A percentile compares a stretch with the other conserved stretches of the same genome.
Conservation (phyloP, 2,797 vertebrate genomes). For the Falco rusticolus region DNA sequence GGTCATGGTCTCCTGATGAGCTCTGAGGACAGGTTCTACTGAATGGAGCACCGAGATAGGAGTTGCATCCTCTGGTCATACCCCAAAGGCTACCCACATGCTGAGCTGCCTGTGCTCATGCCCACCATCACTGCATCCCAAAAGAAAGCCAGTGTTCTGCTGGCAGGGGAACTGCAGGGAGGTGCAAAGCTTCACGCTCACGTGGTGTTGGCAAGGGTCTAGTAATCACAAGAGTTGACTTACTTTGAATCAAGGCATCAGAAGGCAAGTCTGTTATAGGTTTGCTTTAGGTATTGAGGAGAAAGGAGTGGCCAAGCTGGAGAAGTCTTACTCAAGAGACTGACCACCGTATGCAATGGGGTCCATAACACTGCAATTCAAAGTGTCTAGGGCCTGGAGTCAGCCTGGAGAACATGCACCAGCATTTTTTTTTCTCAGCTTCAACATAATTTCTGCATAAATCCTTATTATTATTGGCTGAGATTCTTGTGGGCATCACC, state of each 20-base stretch:
- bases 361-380: rapidly evolving
- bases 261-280: not conserved
- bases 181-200: rapidly evolving
- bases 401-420: not conserved
- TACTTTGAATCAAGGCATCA: not conserved
- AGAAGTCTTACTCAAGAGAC: not conserved
- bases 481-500: not conserved
- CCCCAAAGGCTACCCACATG: not conserved
- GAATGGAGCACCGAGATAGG: not conserved
- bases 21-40: not conserved
- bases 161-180: rapidly evolving
- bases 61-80: not conserved
- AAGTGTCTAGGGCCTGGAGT: not conserved
- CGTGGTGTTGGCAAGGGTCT: not conserved
- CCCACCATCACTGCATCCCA: not conserved
- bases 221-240: not conserved
- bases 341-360: rapidly evolving
- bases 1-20: not conserved
- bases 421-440: not conserved
- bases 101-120: not conserved
- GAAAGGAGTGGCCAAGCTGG: not conserved
- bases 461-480: not conserved
- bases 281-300: not conserved
- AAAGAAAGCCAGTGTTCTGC: not conserved
- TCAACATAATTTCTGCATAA: not conserved